Base-by-base conservation (phyloP, 2,113 vertebrate species). In the Jaculus jaculus region DNA sequence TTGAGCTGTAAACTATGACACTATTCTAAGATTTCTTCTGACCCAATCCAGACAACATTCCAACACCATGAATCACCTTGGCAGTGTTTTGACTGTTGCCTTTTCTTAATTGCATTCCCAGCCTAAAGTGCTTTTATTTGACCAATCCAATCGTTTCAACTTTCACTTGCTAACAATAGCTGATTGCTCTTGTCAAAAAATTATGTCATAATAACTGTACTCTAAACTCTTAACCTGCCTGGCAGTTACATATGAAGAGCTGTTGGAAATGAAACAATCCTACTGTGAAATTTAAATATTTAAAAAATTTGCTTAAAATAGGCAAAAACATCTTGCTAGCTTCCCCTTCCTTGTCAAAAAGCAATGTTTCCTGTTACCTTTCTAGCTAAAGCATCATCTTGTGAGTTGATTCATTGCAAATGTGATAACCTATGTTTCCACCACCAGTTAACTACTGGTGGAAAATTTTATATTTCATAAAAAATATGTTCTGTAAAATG, bases 81-180 rank as follows among this genome's bases (percentile, higher is more conserved):
- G 94, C 97, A 97, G 91, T 96, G 90, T 97, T 97, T 97, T 97
- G 96, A 97, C 90, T 94, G 54, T 93, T 97, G 93, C 91, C 54
- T 93, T 96, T 96, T 96, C 87, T 97, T 95, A 93, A 80, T 91
- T 86, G 79, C 68, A 73, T 96, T 96, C 79, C 78, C 91, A 86
- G 92, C 42, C 82, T 94, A 90, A 93, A 90, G 84, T 92, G 92
- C 93, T 97, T 95, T 96, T 91, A 85, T 96, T 95, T 97, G 94
- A 95, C 95, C 96, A 93, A 95, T 92, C 75, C 42, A 80, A 47
- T 94, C 90, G 51, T 95, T 96, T 93, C 96, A 95, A 92, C 78
- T 90, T 93, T 83, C 78, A 93, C 90, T 88, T 90, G 72, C 71
- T 90, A 97, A 96, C 96, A 97, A 97, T 94, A 87, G 95, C 94